Evolutionary conservation across 2,797 vertebrate genomes (phyloP), one percentile per base, ranked within the genome.

Genomic region (Phrynocephalus vlangalii): DNA sequence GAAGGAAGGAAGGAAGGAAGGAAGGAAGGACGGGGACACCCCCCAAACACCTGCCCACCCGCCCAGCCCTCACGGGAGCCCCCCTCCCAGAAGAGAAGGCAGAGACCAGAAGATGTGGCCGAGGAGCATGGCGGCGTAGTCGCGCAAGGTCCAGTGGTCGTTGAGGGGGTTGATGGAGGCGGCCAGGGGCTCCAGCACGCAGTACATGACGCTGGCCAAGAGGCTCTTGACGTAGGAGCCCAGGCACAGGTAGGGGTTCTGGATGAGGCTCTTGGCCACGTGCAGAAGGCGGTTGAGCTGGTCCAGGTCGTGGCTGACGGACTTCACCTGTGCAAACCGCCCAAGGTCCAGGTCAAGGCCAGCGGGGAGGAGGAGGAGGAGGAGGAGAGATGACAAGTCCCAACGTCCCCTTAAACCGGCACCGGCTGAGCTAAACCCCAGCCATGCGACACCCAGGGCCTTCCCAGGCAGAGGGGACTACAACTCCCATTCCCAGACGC

Each of bases 141-240:
- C 98, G 0, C 98, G 93, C 26, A 99, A 96, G 4, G 98, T 98
- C 98, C 98, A 99, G 97, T 99, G 98, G 96, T 99, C 98, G 5
- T 99, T 99, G 50, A 99, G 97, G 0, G 98, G 98, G 94, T 99
- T 99, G 93, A 99, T 99, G 94, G 98, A 99, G 83, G 98, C 98
- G 0, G 98, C 98, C 83, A 99, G 96, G 0, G 98, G 98, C 96
- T 99, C 98, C 87, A 99, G 93, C 90, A 99, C 98, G 85, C 98
- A 99, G 96, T 99, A 99, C 95, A 98, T 97, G 93, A 99, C 98
- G 0, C 98, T 99, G 94, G 97, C 97, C 28, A 98, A 97, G 70
- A 99, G 95, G 92, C 98, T 98, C 71, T 98, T 97, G 0, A 98
- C 98, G 0, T 99, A 99, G 0, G 98, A 98, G 70, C 98, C 98